Evolutionary conservation across 2,113 vertebrate species (phyloP), one percentile per base, ranked within the genome.

Genomic region (Dasyornis broadbenti): DNA sequence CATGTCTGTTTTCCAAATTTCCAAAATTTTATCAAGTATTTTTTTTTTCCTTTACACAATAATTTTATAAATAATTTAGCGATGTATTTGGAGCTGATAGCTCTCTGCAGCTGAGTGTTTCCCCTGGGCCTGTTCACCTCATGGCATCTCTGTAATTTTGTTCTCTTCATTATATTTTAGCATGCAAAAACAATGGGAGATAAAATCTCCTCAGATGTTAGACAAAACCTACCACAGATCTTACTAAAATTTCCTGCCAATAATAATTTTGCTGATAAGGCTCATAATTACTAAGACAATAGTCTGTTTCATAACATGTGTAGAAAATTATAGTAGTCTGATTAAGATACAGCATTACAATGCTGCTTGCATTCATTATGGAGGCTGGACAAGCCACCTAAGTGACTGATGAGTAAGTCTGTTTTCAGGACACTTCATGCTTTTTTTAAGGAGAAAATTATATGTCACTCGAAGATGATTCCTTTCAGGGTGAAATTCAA

Each of bases 211-310:
- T 94, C 24, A 94, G 27, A 94, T 75, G 26, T 69, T 63, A 92
- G 10, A 60, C 8, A 78, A 92, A 92, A 90, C 7, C 18, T 91
- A 35, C 7, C 37, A 53, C 21, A 70, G 33, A 83, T 33, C 35
- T 21, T 60, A 44, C 49, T 84, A 70, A 90, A 76, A 81, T 86
- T 91, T 69, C 70, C 82, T 82, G 40, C 42, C 50, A 89, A 28
- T 93, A 91, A 80, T 64, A 53, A 91, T 86, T 93, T 96, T 95
- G 23, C 50, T 92, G 91, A 91, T 93, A 95, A 93, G 20, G 6
- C 24, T 75, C 30, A 52, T 86, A 86, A 87, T 90, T 90, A 72
- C 27, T 40, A 49, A 82, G 22, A 83, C 42, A 91, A 40, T 23
- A 79, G 0, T 0, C 39, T 83, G 35, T 40, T 96, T 86, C 12